phyloP scores from a whole-genome alignment of 2,113 vertebrate genomes.

The Plecturocebus donacophilus region DNA sequence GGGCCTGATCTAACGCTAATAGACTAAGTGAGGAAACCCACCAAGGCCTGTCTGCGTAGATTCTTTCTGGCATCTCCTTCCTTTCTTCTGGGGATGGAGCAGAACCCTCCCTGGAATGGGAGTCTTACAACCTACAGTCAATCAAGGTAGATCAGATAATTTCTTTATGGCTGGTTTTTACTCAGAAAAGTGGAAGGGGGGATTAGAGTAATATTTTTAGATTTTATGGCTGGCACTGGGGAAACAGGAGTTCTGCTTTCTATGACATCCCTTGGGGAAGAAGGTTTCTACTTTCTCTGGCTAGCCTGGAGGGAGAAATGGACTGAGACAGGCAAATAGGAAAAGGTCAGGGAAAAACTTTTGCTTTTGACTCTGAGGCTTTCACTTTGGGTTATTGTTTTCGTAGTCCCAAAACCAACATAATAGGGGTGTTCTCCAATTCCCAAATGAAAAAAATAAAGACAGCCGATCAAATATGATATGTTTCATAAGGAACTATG shows the following conservation, averaged over 20 bases:
- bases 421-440: neutral
- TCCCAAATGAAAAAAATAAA: neutral
- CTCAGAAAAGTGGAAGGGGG: neutral
- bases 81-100: neutral
- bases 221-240: neutral
- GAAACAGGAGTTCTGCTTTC: neutral
- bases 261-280: neutral
- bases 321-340: neutral
- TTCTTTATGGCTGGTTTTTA: neutral
- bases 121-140: neutral
- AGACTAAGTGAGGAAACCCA: neutral
- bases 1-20: neutral
- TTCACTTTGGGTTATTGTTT: neutral
- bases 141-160: neutral
- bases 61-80: neutral
- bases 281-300: neutral
- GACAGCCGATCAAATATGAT: neutral
- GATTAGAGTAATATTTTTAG: neutral
- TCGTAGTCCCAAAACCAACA: neutral
- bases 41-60: neutral
- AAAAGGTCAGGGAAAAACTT: neutral
- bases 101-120: neutral
- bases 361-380: neutral
- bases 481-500: conserved; percentile 11
- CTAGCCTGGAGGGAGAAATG: neutral